Conservation (phyloP, 2,797 vertebrate genomes). For the Hirundo rustica region DNA sequence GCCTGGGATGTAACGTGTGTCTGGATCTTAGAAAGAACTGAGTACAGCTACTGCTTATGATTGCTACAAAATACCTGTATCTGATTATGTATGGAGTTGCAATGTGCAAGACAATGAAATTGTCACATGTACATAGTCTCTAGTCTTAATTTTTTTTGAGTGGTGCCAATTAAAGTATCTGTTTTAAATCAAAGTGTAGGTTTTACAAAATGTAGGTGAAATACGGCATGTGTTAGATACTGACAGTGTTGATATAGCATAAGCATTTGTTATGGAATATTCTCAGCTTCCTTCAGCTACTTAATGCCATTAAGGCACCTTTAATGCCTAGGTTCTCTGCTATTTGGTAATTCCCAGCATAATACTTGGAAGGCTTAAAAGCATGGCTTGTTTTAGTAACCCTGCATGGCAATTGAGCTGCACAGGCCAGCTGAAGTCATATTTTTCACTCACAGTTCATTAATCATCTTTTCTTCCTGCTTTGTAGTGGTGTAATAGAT, state of each 20-base stretch:
- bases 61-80: not conserved
- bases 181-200: not conserved
- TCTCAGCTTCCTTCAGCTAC: not conserved
- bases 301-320: not conserved
- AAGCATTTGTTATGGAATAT: not conserved
- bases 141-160: not conserved
- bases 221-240: not conserved
- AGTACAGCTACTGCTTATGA: not conserved
- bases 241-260: not conserved
- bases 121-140: not conserved
- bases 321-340: not conserved
- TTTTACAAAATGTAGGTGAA: not conserved
- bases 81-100: not conserved
- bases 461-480: not conserved
- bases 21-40: not conserved
- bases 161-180: not conserved
- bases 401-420: not conserved
- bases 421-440: not conserved
- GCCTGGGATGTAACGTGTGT: not conserved
- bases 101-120: no score
- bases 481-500: not conserved
- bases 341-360: not conserved
- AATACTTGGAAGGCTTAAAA: not conserved
- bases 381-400: not conserved
- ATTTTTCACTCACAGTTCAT: not conserved